A percentile compares a stretch with the other conserved stretches of the same genome.
Evolutionary conservation across 1,140 invertebrate species (phyloP).

Genomic region (Neelides sp.): DNA sequence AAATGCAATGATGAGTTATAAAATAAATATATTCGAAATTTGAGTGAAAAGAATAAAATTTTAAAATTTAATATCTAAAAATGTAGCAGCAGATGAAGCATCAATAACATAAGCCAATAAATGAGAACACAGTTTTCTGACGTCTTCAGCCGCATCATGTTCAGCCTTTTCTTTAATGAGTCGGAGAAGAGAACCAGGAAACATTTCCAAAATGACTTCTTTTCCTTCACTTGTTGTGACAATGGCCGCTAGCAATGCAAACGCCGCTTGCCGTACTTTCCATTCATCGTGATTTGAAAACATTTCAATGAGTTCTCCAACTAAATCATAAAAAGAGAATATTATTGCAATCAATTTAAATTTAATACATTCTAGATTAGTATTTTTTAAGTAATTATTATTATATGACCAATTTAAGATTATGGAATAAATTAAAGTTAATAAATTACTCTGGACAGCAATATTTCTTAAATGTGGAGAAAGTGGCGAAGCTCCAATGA

Average conservation of each 20-base stretch:
- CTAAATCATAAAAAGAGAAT: slow-evolving; percentile 11
- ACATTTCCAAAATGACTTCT: slow-evolving; percentile 15
- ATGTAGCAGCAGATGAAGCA: no score
- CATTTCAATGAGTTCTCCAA: slow-evolving; percentile 10
- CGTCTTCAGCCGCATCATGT: no score
- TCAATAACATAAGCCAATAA: no score
- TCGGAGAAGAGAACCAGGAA: no score
- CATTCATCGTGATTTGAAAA: slow-evolving; percentile 14
- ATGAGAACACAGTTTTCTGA: no score
- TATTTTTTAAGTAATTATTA: neutral
- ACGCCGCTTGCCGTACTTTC: slow-evolving; percentile 12
- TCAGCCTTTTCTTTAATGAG: no score
- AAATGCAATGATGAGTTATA: no score
- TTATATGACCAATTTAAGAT: neutral
- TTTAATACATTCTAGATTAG: neutral
- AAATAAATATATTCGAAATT: no score
- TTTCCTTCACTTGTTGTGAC: slow-evolving; percentile 19
- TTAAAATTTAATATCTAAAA: no score
- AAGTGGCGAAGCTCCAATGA: slow-evolving; percentile 13
- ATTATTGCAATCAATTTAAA: neutral
- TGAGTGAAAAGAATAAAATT: no score
- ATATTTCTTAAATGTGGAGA: slow-evolving; percentile 19
- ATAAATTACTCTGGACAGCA: slow-evolving; percentile 15
- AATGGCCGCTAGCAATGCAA: slow-evolving; percentile 9
- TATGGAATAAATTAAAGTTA: neutral